Evolutionary conservation across 1,140 invertebrate species (phyloP), one percentile per base, ranked within the genome.

Genomic region (Drosophila serrata): DNA sequence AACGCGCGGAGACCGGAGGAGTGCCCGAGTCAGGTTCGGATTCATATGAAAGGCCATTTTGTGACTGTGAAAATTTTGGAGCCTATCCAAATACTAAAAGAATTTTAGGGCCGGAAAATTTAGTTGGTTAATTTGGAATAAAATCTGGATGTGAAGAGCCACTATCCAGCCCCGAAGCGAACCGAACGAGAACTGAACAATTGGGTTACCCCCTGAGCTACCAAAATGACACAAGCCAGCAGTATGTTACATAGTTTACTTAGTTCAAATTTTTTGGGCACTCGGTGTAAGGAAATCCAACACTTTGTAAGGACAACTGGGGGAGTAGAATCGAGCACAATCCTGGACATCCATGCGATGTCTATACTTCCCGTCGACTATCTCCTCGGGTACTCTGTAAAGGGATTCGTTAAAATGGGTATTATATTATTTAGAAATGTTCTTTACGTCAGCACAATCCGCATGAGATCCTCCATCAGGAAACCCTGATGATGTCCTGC

Each of bases 391-490:
- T 6, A 87, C 39, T 0, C 84, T 87, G n/a, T 0, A 62, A 59
- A 15, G 6, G 3, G 4, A 6, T 42, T 6, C 0, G 35, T 43
- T 8, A 46, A 12, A 37, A 8, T 6, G 1, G 6, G 1, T 27
- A 1, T 27, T 11, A 39, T 27, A 24, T 13, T n/a, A 24, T n/a
- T n/a, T 33, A 1, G 3, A n/a, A 15, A 33, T 27, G 1, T 31
- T 0, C 6, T 46, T 46, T 42, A 84, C 84, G 76, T 88, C 3
- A 87, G 58, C 12, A 87, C 59, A 31, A 87, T 90, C 4, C 73
- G 73, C 39, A 88, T 13, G 0, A 88, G 57, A 62, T 88, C 84
- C 29, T 90, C 80, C 84, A 88, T 81, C 0, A 88, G 65, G 1
- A 81, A 40, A 0, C 70, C 67, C 6, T 49, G 33, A 8, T 42